phyloP scores from a whole-genome alignment of 1,140 invertebrate genomes.

The Phenacoccus solenopsis region DNA sequence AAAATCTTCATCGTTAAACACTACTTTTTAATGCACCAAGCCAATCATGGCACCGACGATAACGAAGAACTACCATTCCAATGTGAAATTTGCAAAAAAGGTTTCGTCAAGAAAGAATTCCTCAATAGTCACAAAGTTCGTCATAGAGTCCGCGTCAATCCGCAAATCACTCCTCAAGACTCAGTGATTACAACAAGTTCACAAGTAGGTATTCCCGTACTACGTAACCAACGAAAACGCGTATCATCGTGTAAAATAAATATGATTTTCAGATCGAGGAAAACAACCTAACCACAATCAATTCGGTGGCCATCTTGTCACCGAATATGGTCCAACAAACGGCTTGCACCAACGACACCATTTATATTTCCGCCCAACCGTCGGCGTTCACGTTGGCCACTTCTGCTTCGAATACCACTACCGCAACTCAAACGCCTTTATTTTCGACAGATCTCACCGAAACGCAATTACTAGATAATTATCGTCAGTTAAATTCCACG shows the following conservation, averaged over 20 bases:
- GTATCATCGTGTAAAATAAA: too few relatives aligned
- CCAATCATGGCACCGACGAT: constrained; percentile 34
- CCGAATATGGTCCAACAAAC: not conserved
- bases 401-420: not conserved
- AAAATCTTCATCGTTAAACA: constrained; percentile 54
- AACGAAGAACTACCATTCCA: constrained; percentile 22
- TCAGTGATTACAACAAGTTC: not conserved
- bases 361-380: not conserved
- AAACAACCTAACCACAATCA: not conserved
- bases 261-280: not conserved
- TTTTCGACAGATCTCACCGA: not conserved
- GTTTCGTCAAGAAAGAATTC: constrained; percentile 39
- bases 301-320: not conserved
- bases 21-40: constrained; percentile 48
- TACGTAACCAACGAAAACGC: not conserved
- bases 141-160: constrained; percentile 31
- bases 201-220: not conserved
- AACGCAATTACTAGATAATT: not conserved
- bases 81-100: constrained; percentile 34
- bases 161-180: not conserved
- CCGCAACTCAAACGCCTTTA: not conserved
- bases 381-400: not conserved
- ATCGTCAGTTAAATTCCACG: not conserved
- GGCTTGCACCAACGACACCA: not conserved
- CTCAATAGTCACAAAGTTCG: constrained; percentile 38